Base-by-base conservation (phyloP, 2,888 invertebrate genomes). In the Oscheius onirici region DNA sequence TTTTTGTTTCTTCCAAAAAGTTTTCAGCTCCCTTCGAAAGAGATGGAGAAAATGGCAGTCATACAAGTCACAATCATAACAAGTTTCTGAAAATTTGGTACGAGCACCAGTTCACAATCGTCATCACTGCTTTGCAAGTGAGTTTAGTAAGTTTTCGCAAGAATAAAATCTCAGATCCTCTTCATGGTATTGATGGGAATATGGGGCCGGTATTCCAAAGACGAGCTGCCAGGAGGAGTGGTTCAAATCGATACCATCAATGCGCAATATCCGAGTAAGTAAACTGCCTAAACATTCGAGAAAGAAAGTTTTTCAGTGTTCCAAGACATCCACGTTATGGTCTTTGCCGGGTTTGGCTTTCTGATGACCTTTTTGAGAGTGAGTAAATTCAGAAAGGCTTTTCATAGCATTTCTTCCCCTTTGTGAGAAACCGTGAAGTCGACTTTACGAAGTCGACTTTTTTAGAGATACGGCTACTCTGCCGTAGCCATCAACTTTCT, bases 261-360 rank as follows among this genome's bases (percentile, higher is more conserved):
- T 44, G 73, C 72, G 20, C 40, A 72, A 15, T 78, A 78, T 61
- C 77, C 82, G 11, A 70, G 78, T 78, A 46, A 68, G 75, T 10
- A 20, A 20, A 24, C 5, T 10, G 17, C n/a, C 8, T 55, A 13
- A 15, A 55, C 28, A 22, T 41, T n/a, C n/a, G n/a, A 3, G 81
- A 63, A 49, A 15, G 20, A 3, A 34, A 34, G 2, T 3, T 24
- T 63, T 86, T 60, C 85, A 89, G 89, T 88, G 83, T 89, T 89
- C 79, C 88, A 89, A 78, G 89, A 94, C 89, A 92, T 95, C 22
- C 95, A 96, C 89, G 93, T 94, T 46, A 96, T 97, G 95, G 94
- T 97, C 86, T 95, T 95, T 90, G 91, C 95, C 83, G 96, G 96
- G 76, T 95, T 97, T 86, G 96, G 95, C 0, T 96, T 94, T 88